Base-by-base conservation (phyloP, 2,888 invertebrate species). In the Schrankia costaestrigalis region DNA sequence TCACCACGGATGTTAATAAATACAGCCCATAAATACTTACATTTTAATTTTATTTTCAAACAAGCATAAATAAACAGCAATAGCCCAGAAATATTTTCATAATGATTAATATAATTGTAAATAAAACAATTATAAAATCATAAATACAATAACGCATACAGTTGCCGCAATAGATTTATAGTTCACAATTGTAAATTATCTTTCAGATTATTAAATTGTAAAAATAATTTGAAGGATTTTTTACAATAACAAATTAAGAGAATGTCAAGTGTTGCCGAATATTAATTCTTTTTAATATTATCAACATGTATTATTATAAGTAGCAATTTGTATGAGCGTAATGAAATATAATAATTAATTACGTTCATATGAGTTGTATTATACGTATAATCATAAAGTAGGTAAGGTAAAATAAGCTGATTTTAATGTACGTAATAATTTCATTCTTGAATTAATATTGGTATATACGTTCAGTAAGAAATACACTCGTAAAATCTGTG, bases 191-290 rank as follows among this genome's bases (percentile, higher is more conserved):
- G 62, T 62, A 66, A 61, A 63, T 59, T 59, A 62, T 58, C 41
- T n/a, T n/a, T 47, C 54, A 49, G 38, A 38, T 31, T 27, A 31
- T 29, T 38, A 31, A 14, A 15, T 17, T 41, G 34, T 37, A 43
- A 50, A 47, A 48, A 35, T 31, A 30, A 12, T 44, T 54, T 41
- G 46, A 46, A 39, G n/a, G n/a, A 49, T 63, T 50, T 66, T 63
- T 64, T 66, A 65, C 64, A 70, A 68, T 69, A 49, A 41, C 46
- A 51, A 56, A 45, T 48, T 71, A 72, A 67, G 58, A 59, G 84
- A 84, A 85, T 86, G 85, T 86, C 86, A 86, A 86, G 86, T 87
- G 87, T 87, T 87, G 87, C 87, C 73, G 85, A 85, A 85, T 84
- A 85, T 72, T 71, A 77, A 78, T 80, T 83, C 75, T 76, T 83